These are phyloP conservation scores for Natrix natrix DNA, from an alignment of 2,797 vertebrate species.

Conservation along the genomic window DNA sequence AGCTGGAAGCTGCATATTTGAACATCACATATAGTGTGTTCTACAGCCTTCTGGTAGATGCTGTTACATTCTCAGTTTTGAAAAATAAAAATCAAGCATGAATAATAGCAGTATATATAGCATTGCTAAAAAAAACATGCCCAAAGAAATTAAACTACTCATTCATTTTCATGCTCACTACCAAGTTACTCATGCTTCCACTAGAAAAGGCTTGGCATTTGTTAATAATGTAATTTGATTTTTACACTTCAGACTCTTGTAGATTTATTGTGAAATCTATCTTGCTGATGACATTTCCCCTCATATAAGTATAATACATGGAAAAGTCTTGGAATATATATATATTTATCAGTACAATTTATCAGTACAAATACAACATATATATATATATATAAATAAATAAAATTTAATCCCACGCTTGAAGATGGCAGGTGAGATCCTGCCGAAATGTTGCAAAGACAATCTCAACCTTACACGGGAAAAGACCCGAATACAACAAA, in stretches of 20 bases:
- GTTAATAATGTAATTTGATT: neutral
- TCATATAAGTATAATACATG: neutral
- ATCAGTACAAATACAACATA: too few species aligned
- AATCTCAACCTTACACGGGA: too few species aligned
- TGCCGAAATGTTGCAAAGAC: too few species aligned
- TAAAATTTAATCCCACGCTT: too few species aligned
- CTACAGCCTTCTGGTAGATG: neutral
- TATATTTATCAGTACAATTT: too few species aligned
- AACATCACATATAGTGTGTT: neutral
- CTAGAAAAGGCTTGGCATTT: neutral
- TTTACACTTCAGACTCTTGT: neutral
- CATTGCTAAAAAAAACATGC: neutral
- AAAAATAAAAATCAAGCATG: neutral
- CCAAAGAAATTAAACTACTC: slow-evolving; percentile 5
- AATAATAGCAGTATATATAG: neutral
- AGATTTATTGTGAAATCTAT: neutral
- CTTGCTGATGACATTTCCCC: neutral
- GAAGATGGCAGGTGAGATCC: too few species aligned
- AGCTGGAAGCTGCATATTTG: neutral
- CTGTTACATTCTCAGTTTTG: neutral
- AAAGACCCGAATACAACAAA: too few species aligned
- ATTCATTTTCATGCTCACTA: neutral
- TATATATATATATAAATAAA: too few species aligned
- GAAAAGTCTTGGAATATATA: neutral
- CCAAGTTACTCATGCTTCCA: neutral